Base-by-base conservation (phyloP, 2,113 vertebrate species). In the Rattus rattus region DNA sequence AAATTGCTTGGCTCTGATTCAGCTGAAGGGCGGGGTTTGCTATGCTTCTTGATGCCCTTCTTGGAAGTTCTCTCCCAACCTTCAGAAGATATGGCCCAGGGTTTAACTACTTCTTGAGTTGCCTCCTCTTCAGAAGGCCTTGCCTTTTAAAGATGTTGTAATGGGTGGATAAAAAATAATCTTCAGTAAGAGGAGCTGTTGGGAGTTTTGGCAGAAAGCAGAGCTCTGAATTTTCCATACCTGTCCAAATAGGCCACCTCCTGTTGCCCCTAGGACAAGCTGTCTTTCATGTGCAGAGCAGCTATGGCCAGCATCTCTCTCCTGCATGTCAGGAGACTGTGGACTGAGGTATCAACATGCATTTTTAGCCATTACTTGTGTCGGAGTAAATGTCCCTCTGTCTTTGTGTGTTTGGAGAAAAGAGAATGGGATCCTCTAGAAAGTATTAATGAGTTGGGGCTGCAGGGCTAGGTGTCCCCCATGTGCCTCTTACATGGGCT, bases 21-120 rank as follows among this genome's bases (percentile, higher is more conserved):
- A 1, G 1, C 0, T 1, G 17, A 11, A 1, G 16, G 12, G 6
- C 0, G 1, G 33, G 30, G 10, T 0, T 28, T 0, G 0, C 4
- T 7, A 9, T 1, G 2, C 19, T 54, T 72, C 80, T 4, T n/a
- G 30, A 10, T 0, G 0, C 2, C 22, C 24, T 47, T 17, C 20
- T 7, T 52, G 9, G 79, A n/a, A 1, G 1, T 5, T 4, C 1
- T 26, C 54, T 4, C 12, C 39, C 43, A 5, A 28, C 22, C 30
- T 49, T 67, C 5, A 0, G 30, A 70, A 63, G 28, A 39, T 36
- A 61, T 5, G 12, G 70, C 36, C 30, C 16, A 5, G 36, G 36
- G 33, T 5, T 4, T 11, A 28, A 12, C 2, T 28, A 24, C 43
- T 5, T 36, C 83, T 22, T 67, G 43, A 24, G 11, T 65, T 43